Conservation (phyloP, 2,113 vertebrate species). For the Taurulus bubalis region DNA sequence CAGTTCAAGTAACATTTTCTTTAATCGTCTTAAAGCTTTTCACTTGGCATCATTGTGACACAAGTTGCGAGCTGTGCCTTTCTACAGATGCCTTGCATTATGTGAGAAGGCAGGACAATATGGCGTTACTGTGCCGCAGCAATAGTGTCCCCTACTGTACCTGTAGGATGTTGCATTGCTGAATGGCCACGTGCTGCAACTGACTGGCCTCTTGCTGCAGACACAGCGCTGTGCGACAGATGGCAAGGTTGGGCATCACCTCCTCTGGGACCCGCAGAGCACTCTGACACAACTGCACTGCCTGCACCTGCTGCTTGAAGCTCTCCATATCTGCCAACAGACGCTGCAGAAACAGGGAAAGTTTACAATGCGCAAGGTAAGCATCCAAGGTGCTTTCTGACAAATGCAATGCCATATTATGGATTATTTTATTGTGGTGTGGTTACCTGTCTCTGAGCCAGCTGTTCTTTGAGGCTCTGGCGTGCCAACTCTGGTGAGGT, state of each 20-base stretch:
- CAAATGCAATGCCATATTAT: background rate
- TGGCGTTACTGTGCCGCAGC: background rate
- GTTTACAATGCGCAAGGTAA: constrained; percentile 15
- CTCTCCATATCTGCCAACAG: constrained; percentile 93
- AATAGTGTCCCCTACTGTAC: constrained; percentile 66
- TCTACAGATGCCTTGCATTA: background rate
- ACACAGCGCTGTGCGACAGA: constrained; percentile 90
- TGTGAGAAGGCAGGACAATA: background rate
- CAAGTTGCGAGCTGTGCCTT: background rate
- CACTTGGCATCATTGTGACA: background rate
- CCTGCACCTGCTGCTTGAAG: constrained; percentile 94
- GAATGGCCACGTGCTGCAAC: constrained; percentile 93
- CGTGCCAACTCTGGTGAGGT: constrained; percentile 92
- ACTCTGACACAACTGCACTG: constrained; percentile 91
- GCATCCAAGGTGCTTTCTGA: background rate
- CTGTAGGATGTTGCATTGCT: constrained; percentile 97
- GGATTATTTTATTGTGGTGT: background rate
- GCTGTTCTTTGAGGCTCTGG: constrained; percentile 94
- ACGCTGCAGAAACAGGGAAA: constrained; percentile 78
- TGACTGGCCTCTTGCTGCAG: constrained; percentile 96
- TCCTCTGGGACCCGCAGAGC: constrained; percentile 92
- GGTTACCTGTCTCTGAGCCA: constrained; percentile 93
- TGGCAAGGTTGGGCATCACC: constrained; percentile 87
- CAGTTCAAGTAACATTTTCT: background rate
- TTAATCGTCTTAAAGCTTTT: background rate